These are phyloP conservation scores for Dioctria rufipes DNA, from an alignment of 2,888 invertebrate genomes.

Conservation along the genomic window DNA sequence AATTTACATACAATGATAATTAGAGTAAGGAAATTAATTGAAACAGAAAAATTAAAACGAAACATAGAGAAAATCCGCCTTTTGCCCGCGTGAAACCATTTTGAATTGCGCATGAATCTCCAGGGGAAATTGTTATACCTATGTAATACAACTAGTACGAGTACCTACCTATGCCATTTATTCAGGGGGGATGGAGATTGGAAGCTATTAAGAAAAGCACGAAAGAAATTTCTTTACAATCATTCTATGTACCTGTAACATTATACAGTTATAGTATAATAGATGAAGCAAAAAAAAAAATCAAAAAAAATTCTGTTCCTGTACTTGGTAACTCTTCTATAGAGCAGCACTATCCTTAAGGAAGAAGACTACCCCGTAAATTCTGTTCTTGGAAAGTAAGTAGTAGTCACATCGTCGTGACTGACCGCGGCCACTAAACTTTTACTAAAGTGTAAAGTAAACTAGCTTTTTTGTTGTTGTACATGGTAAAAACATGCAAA, in stretches of 20 bases:
- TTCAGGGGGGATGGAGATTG: neutral
- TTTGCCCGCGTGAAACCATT: conserved; percentile 40
- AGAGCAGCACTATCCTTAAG: no score
- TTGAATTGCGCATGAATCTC: conserved; percentile 47
- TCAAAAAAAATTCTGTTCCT: no score
- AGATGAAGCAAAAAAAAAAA: no score
- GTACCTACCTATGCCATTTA: neutral
- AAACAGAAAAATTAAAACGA: conserved; percentile 46
- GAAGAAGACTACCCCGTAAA: neutral
- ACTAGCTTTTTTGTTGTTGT: neutral
- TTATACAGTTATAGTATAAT: no score
- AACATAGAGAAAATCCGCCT: conserved; percentile 18
- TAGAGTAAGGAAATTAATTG: conserved; percentile 51
- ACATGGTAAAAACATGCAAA: conserved; percentile 4
- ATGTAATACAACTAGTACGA: no score
- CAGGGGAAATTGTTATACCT: conserved; percentile 10
- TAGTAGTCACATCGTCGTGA: conserved; percentile 1
- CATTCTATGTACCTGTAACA: no score
- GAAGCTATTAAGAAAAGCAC: neutral
- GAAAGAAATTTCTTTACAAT: no score
- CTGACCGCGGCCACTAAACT: conserved; percentile 3
- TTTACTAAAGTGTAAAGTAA: neutral
- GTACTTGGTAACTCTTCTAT: no score
- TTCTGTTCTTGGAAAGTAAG: neutral
- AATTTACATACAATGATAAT: conserved; percentile 50